A percentile compares a stretch with the other conserved stretches of the same genome.
Conservation (phyloP, 2,797 vertebrate genomes). For the Hydrophis major region DNA sequence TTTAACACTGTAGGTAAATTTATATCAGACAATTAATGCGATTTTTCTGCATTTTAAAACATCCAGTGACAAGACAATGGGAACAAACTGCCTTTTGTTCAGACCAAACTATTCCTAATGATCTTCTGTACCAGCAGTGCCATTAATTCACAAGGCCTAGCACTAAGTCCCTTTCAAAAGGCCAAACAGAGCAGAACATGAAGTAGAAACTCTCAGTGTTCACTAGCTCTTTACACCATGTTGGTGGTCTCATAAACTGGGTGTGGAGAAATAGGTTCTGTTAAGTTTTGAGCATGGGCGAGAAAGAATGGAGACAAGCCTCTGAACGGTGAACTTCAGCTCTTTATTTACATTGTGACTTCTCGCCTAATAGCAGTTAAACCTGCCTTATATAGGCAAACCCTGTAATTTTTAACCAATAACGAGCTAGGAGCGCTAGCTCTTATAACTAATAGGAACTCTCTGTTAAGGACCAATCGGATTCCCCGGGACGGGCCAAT, state of each 20-base stretch:
- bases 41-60: slow-evolving; percentile 66
- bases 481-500: too few relatives aligned
- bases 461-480: too few relatives aligned
- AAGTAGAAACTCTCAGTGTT: slow-evolving; percentile 61
- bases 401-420: too few relatives aligned
- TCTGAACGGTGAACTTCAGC: too few relatives aligned
- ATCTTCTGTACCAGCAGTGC: slow-evolving; percentile 86
- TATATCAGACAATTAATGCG: slow-evolving; percentile 66
- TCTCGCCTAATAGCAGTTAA: too few relatives aligned
- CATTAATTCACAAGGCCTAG: slow-evolving; percentile 80
- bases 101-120: slow-evolving; percentile 86
- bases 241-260: slow-evolving; percentile 67
- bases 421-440: too few relatives aligned
- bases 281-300: too few relatives aligned
- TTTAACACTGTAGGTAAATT: slow-evolving; percentile 52
- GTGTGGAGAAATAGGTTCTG: slow-evolving; percentile 36
- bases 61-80: slow-evolving; percentile 84
- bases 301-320: too few relatives aligned
- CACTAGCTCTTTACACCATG: slow-evolving; percentile 60
- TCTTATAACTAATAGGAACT: too few relatives aligned
- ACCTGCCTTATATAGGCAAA: too few relatives aligned
- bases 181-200: slow-evolving; percentile 77
- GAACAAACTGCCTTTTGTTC: slow-evolving; percentile 96
- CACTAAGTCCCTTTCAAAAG: slow-evolving; percentile 86
- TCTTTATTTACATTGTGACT: too few relatives aligned